Evolutionary conservation across 2,113 vertebrate genomes (phyloP), one percentile per base, ranked within the genome.

Genomic region (Coptodon rendalli): DNA sequence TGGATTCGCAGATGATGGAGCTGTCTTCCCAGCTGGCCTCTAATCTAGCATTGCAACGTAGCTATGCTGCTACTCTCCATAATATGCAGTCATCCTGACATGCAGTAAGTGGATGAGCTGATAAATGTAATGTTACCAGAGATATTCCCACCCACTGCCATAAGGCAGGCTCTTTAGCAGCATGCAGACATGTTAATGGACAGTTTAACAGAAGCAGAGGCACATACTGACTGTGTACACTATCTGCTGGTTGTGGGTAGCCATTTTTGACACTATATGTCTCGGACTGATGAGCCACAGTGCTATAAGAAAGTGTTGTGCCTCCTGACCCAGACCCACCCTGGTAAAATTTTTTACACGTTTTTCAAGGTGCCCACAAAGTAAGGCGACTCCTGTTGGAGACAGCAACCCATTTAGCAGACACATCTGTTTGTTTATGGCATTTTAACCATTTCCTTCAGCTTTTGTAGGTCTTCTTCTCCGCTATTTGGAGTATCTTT

Each of bases 1-100:
- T 95, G 95, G 95, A 92, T 93, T 87, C 90, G 61, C 95, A 95
- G 95, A 95, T 95, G 95, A 95, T 87, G 86, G 92, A 93, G 93
- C 92, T 90, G 92, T 94, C 91, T 93, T 92, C 92, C 94, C 95
- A 95, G 93, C 93, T 95, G 95, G 92, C 87, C 93, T 94, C 88
- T 94, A 95, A 95, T 95, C 95, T 95, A 92, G 63, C 52, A 82
- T 57, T 81, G 91, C 85, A 56, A 83, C 73, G 52, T 89, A 90
- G 80, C 87, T 53, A 79, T 45, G 89, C 85, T 85, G 84, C 82
- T 89, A 86, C 89, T 92, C 89, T 76, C 78, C 29, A 86, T 87
- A 86, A 89, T 88, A 93, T 87, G 54, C 89, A 89, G 50, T 80
- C 82, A 84, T 89, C 36, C 85, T 89, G 68, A 87, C 80, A 81